Base-by-base conservation (phyloP, 2,113 vertebrate species). In the Pyxicephalus adspersus region DNA sequence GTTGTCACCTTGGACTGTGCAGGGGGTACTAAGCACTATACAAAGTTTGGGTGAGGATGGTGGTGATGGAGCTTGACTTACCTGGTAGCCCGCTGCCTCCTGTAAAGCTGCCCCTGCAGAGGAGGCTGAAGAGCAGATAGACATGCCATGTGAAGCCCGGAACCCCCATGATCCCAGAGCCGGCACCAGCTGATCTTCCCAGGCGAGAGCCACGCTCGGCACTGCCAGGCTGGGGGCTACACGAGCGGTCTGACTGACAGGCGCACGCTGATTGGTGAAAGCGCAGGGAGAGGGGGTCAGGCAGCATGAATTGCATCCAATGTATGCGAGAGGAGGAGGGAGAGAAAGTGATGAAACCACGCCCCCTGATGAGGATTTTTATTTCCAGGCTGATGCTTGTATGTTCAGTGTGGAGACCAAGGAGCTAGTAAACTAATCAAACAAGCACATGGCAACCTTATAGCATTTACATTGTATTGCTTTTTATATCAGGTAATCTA, bases 61-160 rank as follows among this genome's bases (percentile, higher is more conserved):
- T 51, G 68, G 67, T 77, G 75, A 81, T 68, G 29, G 38, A 82
- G 29, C 3, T 31, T n/a, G 6, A 81, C 92, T 95, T 95, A 96
- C 95, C 95, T 95, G 93, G 86, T 77, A 86, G 87, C 86, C 91
- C 94, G 86, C 84, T 90, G 90, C 92, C 89, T 88, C 90, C 94
- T 89, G 92, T 91, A 83, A 92, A 86, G 89, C 90, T 87, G 89
- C 89, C 89, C 85, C 88, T 90, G 88, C 90, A 91, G 86, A 92
- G 87, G 89, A 95, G 89, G 83, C 93, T 87, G 85, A 94, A 83
- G 85, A 95, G 87, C 92, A 94, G 88, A 90, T 90, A 94, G 77
- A 93, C 90, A 89, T 90, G 88, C 91, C 93, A 90, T 87, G 87
- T 89, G 88, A 92, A 92, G 88, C 90, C 87, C 86, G 87, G 90